A percentile compares a stretch with the other conserved stretches of the same genome.
phyloP scores from a whole-genome alignment of 1,140 invertebrate genomes.

The Drosophila dunni region DNA sequence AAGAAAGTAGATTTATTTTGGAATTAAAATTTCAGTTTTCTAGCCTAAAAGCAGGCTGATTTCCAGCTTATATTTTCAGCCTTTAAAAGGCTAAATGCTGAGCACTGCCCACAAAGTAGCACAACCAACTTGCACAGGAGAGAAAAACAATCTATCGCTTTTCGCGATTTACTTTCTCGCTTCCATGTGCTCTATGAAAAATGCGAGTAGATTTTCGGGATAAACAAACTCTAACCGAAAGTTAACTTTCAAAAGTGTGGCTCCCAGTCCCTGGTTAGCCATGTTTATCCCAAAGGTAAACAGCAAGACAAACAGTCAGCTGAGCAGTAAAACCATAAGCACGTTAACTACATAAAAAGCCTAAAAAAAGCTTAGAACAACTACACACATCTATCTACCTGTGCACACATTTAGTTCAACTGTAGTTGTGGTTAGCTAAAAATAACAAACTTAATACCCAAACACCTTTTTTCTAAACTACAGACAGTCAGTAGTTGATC shows the following conservation, averaged over 20 bases:
- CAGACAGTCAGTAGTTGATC: neutral
- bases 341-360: constrained; percentile 5
- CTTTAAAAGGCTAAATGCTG: too few relatives aligned
- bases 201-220: constrained; percentile 43
- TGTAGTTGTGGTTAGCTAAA: constrained; percentile 36
- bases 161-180: constrained; percentile 32
- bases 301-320: neutral
- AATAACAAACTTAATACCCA: neutral
- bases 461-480: constrained; percentile 21
- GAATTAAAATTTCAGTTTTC: too few relatives aligned
- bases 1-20: too few relatives aligned
- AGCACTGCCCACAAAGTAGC: constrained; percentile 12
- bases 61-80: too few relatives aligned
- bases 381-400: neutral
- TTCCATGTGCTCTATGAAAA: constrained; percentile 38
- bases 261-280: constrained; percentile 9
- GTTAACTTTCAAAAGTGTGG: constrained; percentile 37
- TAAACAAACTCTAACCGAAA: constrained; percentile 24
- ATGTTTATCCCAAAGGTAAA: neutral
- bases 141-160: constrained; percentile 1
- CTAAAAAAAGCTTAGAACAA: neutral
- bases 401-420: constrained; percentile 5
- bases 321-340: constrained; percentile 14
- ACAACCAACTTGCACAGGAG: constrained; percentile 25
- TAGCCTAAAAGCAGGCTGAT: too few relatives aligned